Percentiles rank a stretch among this genome's conserved stretches.
These are phyloP conservation scores for Drosophila kanapiae DNA, from an alignment of 1,140 invertebrate species.

Conservation along the genomic window DNA sequence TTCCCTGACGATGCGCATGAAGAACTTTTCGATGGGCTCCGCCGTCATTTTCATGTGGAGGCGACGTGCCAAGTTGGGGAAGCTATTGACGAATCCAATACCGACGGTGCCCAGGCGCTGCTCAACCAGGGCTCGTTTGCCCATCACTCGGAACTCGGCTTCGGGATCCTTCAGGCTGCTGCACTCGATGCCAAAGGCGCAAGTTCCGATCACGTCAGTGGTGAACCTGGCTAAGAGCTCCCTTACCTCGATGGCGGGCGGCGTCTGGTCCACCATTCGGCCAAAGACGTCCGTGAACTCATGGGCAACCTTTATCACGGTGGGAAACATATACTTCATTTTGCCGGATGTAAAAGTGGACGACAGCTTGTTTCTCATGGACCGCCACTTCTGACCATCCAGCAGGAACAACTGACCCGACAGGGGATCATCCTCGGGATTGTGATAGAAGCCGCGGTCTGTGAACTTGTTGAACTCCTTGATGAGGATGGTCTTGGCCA, in stretches of 20 bases:
- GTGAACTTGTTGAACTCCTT: constrained; percentile 87
- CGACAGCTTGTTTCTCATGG: constrained; percentile 86
- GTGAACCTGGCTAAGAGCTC: constrained; percentile 79
- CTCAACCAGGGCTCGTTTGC: constrained; percentile 57
- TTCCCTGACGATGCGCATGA: constrained; percentile 85
- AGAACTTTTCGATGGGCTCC: constrained; percentile 86
- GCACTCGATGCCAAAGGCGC: constrained; percentile 89
- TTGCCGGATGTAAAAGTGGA: constrained; percentile 88
- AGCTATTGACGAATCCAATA: constrained; percentile 44
- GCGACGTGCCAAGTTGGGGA: constrained; percentile 56
- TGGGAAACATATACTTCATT: constrained; percentile 87
- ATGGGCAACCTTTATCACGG: constrained; percentile 75
- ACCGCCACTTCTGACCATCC: constrained; percentile 86
- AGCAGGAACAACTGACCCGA: constrained; percentile 85
- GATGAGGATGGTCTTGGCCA: constrained; percentile 88
- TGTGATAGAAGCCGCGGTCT: constrained; percentile 86
- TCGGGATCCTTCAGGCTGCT: constrained; percentile 86
- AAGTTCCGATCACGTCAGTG: constrained; percentile 87
- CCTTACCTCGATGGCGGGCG: constrained; percentile 54
- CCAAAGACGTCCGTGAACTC: constrained; percentile 70
- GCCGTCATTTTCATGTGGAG: constrained; percentile 77
- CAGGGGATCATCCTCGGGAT: constrained; percentile 86
- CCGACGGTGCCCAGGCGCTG: constrained; percentile 24
- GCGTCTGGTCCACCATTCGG: constrained; percentile 27
- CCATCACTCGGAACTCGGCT: constrained; percentile 86